These are phyloP conservation scores for Pyrrhia umbra DNA, from an alignment of 2,888 invertebrate genomes.

Conservation along the genomic window DNA sequence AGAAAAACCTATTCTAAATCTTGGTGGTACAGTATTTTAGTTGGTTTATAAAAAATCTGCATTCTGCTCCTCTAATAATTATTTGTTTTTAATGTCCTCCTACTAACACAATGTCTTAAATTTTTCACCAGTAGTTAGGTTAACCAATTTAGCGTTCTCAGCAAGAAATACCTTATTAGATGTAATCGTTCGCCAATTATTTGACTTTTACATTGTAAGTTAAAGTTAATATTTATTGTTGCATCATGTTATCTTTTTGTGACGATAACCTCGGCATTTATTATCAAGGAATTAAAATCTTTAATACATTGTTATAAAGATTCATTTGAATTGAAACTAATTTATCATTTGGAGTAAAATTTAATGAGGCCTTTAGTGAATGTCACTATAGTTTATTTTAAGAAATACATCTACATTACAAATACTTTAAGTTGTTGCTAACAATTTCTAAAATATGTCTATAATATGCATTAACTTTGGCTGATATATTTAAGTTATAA, in stretches of 20 bases:
- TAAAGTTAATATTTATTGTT: not conserved
- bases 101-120: slow-evolving; percentile 23
- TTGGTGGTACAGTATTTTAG: slow-evolving; percentile 79
- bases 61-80: not conserved
- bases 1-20: slow-evolving; percentile 68
- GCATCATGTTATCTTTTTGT: slow-evolving; percentile 4
- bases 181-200: too few relatives aligned
- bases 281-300: slow-evolving; percentile 1
- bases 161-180: not conserved
- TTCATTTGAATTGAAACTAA: slow-evolving; percentile 6
- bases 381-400: not conserved
- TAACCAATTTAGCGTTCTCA: not conserved
- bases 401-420: not conserved
- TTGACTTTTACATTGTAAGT: not conserved
- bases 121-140: not conserved
- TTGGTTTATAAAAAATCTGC: slow-evolving; percentile 22
- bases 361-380: not conserved
- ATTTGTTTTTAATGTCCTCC: not conserved
- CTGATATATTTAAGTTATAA: too few relatives aligned
- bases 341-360: slow-evolving; percentile 2
- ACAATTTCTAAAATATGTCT: not conserved
- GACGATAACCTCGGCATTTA: slow-evolving; percentile 37
- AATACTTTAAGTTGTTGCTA: not conserved
- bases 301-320: slow-evolving; percentile 18
- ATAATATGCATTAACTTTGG: too few relatives aligned